Conservation (phyloP, 2,888 invertebrate species). For the Agriopis leucophaearia region DNA sequence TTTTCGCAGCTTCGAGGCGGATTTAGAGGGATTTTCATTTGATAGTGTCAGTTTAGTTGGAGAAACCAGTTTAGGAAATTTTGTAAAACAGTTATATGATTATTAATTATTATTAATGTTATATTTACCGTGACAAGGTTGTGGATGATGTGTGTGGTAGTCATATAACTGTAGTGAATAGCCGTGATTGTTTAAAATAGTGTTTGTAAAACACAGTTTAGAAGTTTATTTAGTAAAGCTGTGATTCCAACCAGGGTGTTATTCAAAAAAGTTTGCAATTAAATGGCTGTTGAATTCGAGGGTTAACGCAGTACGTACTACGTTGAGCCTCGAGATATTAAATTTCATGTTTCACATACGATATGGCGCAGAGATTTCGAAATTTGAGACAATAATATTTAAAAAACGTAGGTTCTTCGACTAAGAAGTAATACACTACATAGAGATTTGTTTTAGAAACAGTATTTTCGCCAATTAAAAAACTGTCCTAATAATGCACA, state of each 20-base stretch:
- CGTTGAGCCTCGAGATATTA: neutral
- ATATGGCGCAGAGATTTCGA: neutral
- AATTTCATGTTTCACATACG: neutral
- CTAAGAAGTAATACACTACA: too few relatives aligned
- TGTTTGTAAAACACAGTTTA: too few relatives aligned
- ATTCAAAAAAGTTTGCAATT: slow-evolving; percentile 9
- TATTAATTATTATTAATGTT: too few relatives aligned
- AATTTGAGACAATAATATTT: neutral
- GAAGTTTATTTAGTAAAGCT: too few relatives aligned
- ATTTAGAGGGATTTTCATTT: slow-evolving; percentile 11
- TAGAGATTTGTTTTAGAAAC: too few relatives aligned
- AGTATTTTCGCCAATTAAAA: too few relatives aligned
- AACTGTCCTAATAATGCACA: too few relatives aligned
- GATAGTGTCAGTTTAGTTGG: neutral
- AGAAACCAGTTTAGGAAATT: slow-evolving; percentile 5
- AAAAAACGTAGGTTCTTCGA: too few relatives aligned
- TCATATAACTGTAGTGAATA: too few relatives aligned
- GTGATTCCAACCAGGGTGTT: neutral
- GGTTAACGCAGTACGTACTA: neutral
- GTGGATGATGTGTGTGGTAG: too few relatives aligned
- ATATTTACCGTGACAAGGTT: too few relatives aligned
- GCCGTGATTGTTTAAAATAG: too few relatives aligned
- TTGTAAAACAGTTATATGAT: neutral
- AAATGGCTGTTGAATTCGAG: slow-evolving; percentile 14
- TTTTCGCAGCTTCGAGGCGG: slow-evolving; percentile 10